phyloP scores from a whole-genome alignment of 2,113 vertebrate species.

The Microtus ochrogaster region DNA sequence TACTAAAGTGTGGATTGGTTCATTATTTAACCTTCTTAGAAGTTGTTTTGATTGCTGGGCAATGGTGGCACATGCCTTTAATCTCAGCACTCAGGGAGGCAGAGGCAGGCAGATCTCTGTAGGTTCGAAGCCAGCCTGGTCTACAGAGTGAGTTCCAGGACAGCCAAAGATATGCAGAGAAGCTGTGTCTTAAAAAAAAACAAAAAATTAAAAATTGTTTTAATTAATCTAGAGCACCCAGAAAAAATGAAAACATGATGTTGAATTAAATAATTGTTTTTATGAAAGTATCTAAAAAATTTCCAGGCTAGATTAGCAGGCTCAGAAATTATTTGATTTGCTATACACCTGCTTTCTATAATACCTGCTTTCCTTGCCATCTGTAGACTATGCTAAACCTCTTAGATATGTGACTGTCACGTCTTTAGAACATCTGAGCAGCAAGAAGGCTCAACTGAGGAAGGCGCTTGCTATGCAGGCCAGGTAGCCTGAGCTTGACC shows the following conservation, averaged over 20 bases:
- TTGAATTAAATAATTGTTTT: constrained; percentile 50
- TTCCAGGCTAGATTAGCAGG: constrained; percentile 18
- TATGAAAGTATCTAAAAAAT: constrained; percentile 41
- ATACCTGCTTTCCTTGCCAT: background rate
- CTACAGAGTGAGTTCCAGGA: too few relatives aligned
- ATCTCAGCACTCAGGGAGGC: too few relatives aligned
- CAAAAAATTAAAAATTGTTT: background rate
- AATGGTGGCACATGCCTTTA: too few relatives aligned
- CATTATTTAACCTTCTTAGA: constrained; percentile 20
- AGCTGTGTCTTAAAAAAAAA: too few relatives aligned
- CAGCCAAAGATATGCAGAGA: too few relatives aligned
- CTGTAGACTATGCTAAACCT: background rate
- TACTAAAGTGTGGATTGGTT: background rate
- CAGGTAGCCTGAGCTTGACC: background rate
- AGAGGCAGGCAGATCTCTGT: too few relatives aligned
- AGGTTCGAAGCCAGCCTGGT: too few relatives aligned
- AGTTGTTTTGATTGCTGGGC: background rate
- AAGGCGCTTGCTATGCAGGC: background rate
- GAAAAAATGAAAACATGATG: constrained; percentile 11
- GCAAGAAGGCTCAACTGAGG: background rate
- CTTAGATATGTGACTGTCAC: background rate
- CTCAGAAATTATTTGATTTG: constrained; percentile 14
- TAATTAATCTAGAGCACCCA: background rate
- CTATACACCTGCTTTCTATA: background rate
- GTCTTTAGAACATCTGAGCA: background rate